These are phyloP conservation scores for Cherax quadricarinatus DNA, from an alignment of 1,140 invertebrate species.

Conservation along the genomic window DNA sequence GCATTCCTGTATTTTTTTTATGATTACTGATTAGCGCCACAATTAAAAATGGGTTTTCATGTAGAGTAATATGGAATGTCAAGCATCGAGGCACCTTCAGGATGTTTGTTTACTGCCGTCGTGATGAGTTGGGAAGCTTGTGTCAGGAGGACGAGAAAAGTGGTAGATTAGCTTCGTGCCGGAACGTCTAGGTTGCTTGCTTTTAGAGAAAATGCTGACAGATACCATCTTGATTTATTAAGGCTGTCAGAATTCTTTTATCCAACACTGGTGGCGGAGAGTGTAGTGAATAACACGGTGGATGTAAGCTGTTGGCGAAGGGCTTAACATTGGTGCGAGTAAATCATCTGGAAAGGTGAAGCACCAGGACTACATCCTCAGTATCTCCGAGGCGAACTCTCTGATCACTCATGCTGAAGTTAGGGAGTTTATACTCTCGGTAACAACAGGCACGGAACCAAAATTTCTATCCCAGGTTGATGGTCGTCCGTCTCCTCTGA, in stretches of 20 bases:
- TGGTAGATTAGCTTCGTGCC: constrained; percentile 20
- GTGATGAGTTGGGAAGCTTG: constrained; percentile 16
- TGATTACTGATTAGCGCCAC: too few species aligned
- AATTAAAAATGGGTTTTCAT: background rate
- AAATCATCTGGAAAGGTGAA: background rate
- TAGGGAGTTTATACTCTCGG: background rate
- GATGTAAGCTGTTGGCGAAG: background rate
- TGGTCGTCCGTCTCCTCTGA: background rate
- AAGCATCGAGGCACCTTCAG: background rate
- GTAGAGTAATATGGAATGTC: background rate
- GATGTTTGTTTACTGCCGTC: background rate
- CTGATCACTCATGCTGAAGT: background rate
- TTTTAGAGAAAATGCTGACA: constrained; percentile 39
- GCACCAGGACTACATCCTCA: background rate
- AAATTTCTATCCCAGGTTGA: background rate
- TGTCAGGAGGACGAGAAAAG: constrained; percentile 36
- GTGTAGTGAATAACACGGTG: background rate
- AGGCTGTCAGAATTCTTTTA: constrained; percentile 23
- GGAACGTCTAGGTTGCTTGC: background rate
- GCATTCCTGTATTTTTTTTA: too few species aligned
- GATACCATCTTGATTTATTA: constrained; percentile 42
- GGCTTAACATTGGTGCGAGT: background rate
- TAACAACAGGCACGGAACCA: background rate
- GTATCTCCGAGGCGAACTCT: background rate
- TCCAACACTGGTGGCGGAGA: background rate